Evolutionary conservation across 1,140 invertebrate genomes (phyloP), one percentile per base, ranked within the genome.

Genomic region (Drosophila guanche): DNA sequence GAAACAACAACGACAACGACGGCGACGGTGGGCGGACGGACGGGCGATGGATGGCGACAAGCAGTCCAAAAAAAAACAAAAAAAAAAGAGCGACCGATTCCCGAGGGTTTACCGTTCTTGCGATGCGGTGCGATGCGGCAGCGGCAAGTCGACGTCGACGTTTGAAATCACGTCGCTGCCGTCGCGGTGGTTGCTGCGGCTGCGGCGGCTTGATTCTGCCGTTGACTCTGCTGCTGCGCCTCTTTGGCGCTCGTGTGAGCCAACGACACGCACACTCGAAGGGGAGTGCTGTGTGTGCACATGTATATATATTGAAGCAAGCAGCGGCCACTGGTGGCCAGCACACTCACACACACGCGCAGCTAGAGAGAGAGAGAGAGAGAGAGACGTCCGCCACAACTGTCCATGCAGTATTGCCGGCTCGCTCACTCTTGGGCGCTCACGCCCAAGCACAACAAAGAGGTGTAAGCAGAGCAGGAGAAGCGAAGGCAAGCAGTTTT

Each of bases 141-240:
- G 81, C 81, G 81, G 81, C 77, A 81, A 81, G 48, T 79, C 76
- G 58, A 81, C 76, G 74, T 74, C 72, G 74, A 75, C 74, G 62
- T 84, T 84, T 80, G 69, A 85, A 85, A 85, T 85, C 81, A 85
- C 81, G 78, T 70, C 76, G 80, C 56, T 57, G 79, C 58, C 47
- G 71, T 65, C 62, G 79, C 69, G 53, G 46, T 43, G 27, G 58
- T 67, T 60, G 46, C 55, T 10, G 14, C 66, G 45, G 70, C 47
- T 23, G 25, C 42, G 23, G 59, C 70, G 43, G 54, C 50, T 25
- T 58, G 2, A 33, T 20, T 4, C 14, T 52, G 14, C 29, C 20
- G 7, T 22, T 27, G 25, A 27, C 6, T 45, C 25, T 12, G 50
- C 14, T 7, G 61, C 43, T 63, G 58, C 41, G 43, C 52, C 48